Evolutionary conservation across 1,140 invertebrate species (phyloP).

Genomic region (Acyrthosiphon pisum): DNA sequence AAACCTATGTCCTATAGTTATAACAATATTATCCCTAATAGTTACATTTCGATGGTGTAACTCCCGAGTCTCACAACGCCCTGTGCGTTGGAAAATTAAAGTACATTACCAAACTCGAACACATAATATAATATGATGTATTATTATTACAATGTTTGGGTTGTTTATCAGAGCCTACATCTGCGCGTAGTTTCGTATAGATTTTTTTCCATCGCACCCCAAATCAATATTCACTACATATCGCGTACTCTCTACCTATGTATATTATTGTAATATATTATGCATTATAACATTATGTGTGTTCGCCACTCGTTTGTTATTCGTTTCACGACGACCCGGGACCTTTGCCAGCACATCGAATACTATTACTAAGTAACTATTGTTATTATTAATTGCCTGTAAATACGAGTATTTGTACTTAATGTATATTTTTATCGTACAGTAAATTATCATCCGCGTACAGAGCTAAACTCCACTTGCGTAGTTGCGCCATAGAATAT

Average conservation of each 20-base stretch:
- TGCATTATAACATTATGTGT: neutral
- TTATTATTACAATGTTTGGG: neutral
- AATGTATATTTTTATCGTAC: neutral
- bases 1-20: no score
- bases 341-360: neutral
- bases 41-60: neutral
- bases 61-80: neutral
- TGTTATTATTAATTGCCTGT: neutral
- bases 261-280: neutral
- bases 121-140: no score
- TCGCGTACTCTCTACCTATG: neutral
- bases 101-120: neutral
- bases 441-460: neutral
- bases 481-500: neutral
- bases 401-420: neutral
- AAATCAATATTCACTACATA: constrained; percentile 23
- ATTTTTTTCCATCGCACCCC: neutral
- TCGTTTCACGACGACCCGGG: neutral
- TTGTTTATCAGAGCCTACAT: neutral
- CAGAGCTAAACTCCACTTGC: neutral
- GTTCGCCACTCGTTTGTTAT: neutral
- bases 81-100: no score
- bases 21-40: no score
- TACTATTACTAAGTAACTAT: neutral
- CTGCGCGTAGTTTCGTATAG: neutral